A percentile compares a stretch with the other conserved stretches of the same genome.
Evolutionary conservation across 2,888 invertebrate species (phyloP).

Genomic region (Gastrophysa polygoni): DNA sequence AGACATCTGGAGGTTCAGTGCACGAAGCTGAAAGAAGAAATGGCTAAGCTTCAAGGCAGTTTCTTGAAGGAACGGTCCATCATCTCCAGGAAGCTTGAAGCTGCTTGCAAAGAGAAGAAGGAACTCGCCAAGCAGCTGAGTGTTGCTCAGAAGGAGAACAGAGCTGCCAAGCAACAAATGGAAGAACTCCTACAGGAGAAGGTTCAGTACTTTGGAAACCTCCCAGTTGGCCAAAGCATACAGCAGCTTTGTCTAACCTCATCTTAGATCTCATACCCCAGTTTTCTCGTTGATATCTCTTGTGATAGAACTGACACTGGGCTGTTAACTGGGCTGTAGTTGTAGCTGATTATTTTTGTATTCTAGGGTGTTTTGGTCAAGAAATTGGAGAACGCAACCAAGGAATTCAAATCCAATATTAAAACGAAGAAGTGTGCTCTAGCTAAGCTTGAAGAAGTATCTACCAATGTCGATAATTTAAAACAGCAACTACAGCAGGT

Average conservation of each 20-base stretch:
- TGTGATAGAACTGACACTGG: no score
- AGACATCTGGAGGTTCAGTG: constrained; percentile 36
- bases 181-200: constrained; percentile 52
- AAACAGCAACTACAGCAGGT: constrained; percentile 47
- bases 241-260: no score
- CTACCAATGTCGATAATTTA: constrained; percentile 38
- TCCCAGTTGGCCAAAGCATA: no score
- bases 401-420: constrained; percentile 51
- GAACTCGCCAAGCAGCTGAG: constrained; percentile 46
- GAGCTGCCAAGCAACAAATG: constrained; percentile 49
- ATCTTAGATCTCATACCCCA: no score
- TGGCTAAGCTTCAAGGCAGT: constrained; percentile 44
- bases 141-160: constrained; percentile 48
- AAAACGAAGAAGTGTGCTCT: constrained; percentile 50
- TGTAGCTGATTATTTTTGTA: background rate
- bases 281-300: no score
- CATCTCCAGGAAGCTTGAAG: constrained; percentile 48
- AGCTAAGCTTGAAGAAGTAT: constrained; percentile 50
- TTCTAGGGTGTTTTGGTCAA: constrained; percentile 37
- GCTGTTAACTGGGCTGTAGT: no score
- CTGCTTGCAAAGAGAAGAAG: constrained; percentile 46
- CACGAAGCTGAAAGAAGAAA: constrained; percentile 46
- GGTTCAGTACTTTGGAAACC: constrained; percentile 23
- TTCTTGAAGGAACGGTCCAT: constrained; percentile 48
- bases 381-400: constrained; percentile 50